phyloP scores from a whole-genome alignment of 1,140 invertebrate species.

The Samia ricini region DNA sequence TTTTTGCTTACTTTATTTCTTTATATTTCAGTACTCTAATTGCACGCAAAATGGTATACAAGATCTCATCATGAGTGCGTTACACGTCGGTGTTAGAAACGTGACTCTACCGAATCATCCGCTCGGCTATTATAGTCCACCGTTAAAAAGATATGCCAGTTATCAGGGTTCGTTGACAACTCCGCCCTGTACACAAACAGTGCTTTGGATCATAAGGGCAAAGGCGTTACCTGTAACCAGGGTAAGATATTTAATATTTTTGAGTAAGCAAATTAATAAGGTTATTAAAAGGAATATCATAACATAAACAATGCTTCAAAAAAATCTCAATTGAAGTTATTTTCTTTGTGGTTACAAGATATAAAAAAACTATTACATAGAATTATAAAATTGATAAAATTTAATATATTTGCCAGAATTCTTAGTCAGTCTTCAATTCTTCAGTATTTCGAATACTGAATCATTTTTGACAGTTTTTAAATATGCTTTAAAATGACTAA shows the following conservation, averaged over 20 bases:
- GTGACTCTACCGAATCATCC: slow-evolving; percentile 14
- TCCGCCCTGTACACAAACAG: slow-evolving; percentile 53
- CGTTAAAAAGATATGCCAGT: slow-evolving; percentile 42
- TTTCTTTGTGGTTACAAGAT: too few relatives aligned
- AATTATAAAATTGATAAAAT: too few relatives aligned
- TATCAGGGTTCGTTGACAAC: slow-evolving; percentile 56
- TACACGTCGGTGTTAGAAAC: slow-evolving; percentile 4
- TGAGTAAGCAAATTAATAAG: too few relatives aligned
- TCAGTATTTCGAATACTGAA: too few relatives aligned
- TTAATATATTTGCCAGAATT: too few relatives aligned
- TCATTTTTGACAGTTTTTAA: too few relatives aligned
- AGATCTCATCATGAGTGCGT: slow-evolving; percentile 22
- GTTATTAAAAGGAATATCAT: too few relatives aligned
- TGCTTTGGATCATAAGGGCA: slow-evolving; percentile 51
- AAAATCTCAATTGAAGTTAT: too few relatives aligned
- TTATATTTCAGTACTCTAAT: slow-evolving; percentile 25
- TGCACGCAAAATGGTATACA: slow-evolving; percentile 31
- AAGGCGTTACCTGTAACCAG: slow-evolving; percentile 36
- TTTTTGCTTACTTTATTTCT: not conserved
- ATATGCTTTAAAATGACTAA: too few relatives aligned
- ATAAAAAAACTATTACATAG: too few relatives aligned
- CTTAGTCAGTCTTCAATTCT: too few relatives aligned
- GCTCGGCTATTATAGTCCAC: slow-evolving; percentile 40
- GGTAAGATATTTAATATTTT: slow-evolving; percentile 28
- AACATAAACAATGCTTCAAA: too few relatives aligned